Percentiles rank a stretch among this genome's conserved stretches.
Conservation (phyloP, 1,140 invertebrate genomes). For the Solenopsis invicta region DNA sequence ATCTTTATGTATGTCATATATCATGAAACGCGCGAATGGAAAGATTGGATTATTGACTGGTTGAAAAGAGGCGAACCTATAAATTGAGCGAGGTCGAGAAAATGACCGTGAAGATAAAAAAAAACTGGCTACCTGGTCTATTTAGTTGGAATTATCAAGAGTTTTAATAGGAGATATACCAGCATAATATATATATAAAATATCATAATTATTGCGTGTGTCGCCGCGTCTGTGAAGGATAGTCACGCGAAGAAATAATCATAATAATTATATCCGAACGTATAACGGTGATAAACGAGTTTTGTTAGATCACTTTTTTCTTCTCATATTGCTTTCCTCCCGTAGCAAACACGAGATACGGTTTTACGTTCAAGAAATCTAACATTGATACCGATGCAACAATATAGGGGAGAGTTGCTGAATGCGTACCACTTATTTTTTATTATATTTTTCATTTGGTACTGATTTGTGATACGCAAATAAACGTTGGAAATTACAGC, state of each 20-base stretch:
- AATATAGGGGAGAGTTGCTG: not conserved
- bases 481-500: too few species aligned
- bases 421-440: too few species aligned
- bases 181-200: not conserved
- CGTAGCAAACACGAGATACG: not conserved
- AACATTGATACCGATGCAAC: not conserved
- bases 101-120: not conserved
- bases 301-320: not conserved
- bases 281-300: not conserved
- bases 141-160: not conserved
- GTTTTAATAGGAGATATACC: not conserved
- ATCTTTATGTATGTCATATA: slow-evolving; percentile 35
- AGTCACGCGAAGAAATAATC: not conserved
- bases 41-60: slow-evolving; percentile 14
- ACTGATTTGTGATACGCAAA: too few species aligned
- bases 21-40: slow-evolving; percentile 5
- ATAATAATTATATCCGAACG: not conserved
- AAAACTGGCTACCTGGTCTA: not conserved
- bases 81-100: not conserved
- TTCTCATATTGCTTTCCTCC: not conserved
- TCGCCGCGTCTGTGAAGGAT: not conserved
- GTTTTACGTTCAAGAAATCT: not conserved
- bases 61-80: not conserved
- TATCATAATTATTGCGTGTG: not conserved
- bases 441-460: too few species aligned